Evolutionary conservation across 2,113 vertebrate genomes (phyloP).

Genomic region (Barnardius zonarius): DNA sequence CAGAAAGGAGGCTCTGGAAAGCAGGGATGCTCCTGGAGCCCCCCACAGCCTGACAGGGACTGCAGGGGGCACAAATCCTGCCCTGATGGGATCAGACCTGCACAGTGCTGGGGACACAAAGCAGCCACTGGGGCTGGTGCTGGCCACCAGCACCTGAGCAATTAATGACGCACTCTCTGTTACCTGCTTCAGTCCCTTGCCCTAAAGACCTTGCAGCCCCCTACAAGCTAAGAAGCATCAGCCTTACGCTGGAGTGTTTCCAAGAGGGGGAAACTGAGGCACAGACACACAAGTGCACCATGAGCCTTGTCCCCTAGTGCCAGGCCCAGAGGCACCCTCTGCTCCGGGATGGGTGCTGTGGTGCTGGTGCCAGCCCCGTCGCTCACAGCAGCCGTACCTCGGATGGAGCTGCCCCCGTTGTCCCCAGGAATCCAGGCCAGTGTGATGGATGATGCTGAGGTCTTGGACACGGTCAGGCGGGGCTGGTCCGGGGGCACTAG

Average conservation of each 20-base stretch:
- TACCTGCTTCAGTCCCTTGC: background rate
- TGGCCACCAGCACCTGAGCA: background rate
- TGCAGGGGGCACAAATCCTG: background rate
- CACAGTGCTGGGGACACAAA: accelerated
- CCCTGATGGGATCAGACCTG: background rate
- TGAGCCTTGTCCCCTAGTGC: accelerated
- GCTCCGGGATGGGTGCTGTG: background rate
- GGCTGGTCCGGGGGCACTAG: constrained; percentile 96
- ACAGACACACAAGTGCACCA: accelerated
- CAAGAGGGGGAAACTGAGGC: background rate
- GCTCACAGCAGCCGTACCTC: constrained; percentile 62
- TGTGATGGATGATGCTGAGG: constrained; percentile 91
- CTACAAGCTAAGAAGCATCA: background rate
- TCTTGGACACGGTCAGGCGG: constrained; percentile 94
- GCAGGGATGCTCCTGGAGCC: background rate
- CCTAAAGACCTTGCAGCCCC: background rate
- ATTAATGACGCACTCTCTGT: accelerated
- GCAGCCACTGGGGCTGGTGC: background rate
- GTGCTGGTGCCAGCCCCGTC: background rate
- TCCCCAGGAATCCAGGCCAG: constrained; percentile 98
- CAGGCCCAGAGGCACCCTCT: background rate
- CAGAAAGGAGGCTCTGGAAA: constrained; percentile 44
- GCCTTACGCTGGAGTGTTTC: accelerated
- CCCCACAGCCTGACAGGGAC: background rate
- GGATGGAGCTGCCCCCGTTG: constrained; percentile 90